Base-by-base conservation (phyloP, 2,888 invertebrate genomes). In the Tinea trinotella region DNA sequence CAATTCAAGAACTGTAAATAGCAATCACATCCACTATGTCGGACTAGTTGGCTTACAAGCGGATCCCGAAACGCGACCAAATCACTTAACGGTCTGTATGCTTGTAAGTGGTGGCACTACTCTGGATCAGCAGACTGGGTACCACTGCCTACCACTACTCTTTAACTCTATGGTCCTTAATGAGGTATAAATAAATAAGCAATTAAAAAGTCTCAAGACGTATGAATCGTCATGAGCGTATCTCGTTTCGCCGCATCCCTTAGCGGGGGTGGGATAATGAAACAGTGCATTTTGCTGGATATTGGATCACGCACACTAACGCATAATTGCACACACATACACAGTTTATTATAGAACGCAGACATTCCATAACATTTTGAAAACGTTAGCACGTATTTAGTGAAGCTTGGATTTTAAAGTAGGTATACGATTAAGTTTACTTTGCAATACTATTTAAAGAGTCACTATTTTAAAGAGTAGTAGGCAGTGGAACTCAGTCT, bases 61-160 rank as follows among this genome's bases (percentile, higher is more conserved):
- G 22, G 30, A 30, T 24, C 9, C 52, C 22, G 7, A 22, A 22
- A 34, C 52, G 34, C 10, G 12, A 30, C 34, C n/a, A 24, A n/a
- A 22, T 22, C n/a, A n/a, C n/a, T n/a, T n/a, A n/a, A n/a, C n/a
- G n/a, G 30, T 62, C 22, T 62, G 64, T 63, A 65, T 67, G 65
- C 69, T 68, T 66, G 66, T 61, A 63, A 61, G 62, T 60, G 54
- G 58, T 64, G 61, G 59, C 62, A 64, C 66, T 64, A 70, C 70
- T 62, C 22, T 7, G n/a, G n/a, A 22, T 5, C 22, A 7, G 22
- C 22, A 22, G 22, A 22, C 22, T 22, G 22, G 22, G 22, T 22
- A 22, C 3, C 4, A 3, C 22, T 22, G 22, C 22, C 22, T 22
- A 22, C 22, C 22, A 22, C n/a, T n/a, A n/a, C 62, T 59, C 57